Conservation (phyloP, 2,888 invertebrate genomes). For the Altica lythri region DNA sequence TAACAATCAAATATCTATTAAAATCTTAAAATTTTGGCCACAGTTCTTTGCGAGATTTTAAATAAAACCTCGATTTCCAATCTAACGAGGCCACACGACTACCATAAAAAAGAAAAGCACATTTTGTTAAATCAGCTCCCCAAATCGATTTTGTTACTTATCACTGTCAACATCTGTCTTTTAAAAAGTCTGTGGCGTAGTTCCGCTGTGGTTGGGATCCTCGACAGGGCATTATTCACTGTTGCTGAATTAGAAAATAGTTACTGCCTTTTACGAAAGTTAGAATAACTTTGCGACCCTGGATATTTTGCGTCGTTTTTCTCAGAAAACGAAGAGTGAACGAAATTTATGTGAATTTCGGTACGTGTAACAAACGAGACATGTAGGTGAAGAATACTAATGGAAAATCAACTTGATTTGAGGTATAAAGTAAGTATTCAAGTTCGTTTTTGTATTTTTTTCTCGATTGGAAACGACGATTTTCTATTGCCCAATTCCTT, state of each 20-base stretch:
- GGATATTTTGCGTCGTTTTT: constrained; percentile 23
- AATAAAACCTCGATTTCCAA: no score
- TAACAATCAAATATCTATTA: no score
- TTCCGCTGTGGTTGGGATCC: constrained; percentile 34
- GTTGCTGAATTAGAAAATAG: constrained; percentile 43
- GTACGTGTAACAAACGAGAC: constrained; percentile 13
- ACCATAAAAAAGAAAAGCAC: background rate
- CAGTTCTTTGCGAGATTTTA: no score
- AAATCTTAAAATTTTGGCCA: no score
- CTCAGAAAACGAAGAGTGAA: constrained; percentile 12
- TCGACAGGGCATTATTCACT: constrained; percentile 40
- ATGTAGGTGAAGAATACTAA: constrained; percentile 8
- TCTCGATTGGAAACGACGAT: no score
- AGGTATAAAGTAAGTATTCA: no score
- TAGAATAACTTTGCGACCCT: constrained; percentile 23
- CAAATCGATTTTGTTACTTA: constrained; percentile 34
- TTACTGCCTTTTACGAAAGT: constrained; percentile 32
- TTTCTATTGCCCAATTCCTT: no score
- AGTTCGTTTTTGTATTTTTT: no score
- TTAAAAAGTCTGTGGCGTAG: constrained; percentile 30
- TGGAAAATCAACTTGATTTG: no score
- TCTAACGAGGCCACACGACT: no score
- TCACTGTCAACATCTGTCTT: constrained; percentile 41
- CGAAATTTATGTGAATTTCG: constrained; percentile 15
- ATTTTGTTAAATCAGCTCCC: constrained; percentile 8